Base-by-base conservation (phyloP, 2,113 vertebrate genomes). In the Corvus cornix region DNA sequence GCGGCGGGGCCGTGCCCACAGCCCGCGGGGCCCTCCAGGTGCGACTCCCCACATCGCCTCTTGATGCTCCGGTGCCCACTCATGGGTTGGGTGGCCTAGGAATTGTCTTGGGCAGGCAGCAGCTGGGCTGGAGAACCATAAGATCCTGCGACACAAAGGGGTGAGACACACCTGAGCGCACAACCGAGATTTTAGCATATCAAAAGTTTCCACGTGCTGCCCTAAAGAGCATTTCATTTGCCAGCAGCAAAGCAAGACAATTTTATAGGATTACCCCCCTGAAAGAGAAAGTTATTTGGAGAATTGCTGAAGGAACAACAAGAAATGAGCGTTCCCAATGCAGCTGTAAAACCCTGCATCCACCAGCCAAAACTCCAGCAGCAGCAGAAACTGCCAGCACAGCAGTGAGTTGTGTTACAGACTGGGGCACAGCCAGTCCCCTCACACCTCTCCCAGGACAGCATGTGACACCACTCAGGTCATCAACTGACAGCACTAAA, bases 21-120 rank as follows among this genome's bases (percentile, higher is more conserved):
- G 94, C 97, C 97, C 16, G 78, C 16, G 0, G 97, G 95, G 91
- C 97, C 89, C 77, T 98, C 98, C 56, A 90, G 89, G 58, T 98
- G 98, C 2, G 93, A 93, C 77, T 98, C 98, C 96, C 98, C 98
- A 63, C 97, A 98, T 98, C 98, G 91, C 88, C 97, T 97, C 94
- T 93, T 98, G 24, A 94, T 7, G 87, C 84, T 91, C 48, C 98
- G 97, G 58, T 98, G 98, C 79, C 97, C 98, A 62, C 98, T 98
- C 98, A 98, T 98, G 97, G 98, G 73, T 96, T 75, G 96, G 72
- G 83, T 4, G 4, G 43, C 67, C 26, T 93, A 60, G 8, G 53
- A 62, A 23, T 74, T 91, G 64, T 87, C 44, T 72, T 81, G 87
- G 83, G 87, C 91, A 95, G 86, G 55, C 53, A 89, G 87, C 53